Base-by-base conservation (phyloP, 2,888 invertebrate genomes). In the Polymixis lichenea region DNA sequence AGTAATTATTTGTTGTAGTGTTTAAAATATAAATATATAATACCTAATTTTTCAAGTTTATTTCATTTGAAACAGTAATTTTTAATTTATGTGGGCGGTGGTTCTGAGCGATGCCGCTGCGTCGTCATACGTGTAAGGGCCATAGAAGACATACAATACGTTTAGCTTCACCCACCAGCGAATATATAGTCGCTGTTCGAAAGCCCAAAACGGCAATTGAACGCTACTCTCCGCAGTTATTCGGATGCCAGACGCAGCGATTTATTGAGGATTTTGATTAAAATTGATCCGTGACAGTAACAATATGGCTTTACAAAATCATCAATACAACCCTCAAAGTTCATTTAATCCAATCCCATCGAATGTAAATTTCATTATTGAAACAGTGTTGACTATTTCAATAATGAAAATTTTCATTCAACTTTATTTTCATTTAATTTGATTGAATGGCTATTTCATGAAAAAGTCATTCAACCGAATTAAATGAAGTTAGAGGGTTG, bases 1-100 rank as follows among this genome's bases (percentile, higher is more conserved):
- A 80, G 77, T 85, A 74, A 53, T 53, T 56, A 75, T 86, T 83
- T 87, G 84, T 85, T 85, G 81, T 86, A 89, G 85, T 84, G 55
- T 80, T 85, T 82, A 81, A 67, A 87, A 88, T 88, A 88, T 79
- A 87, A 46, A 46, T 46, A 46, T 11, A 46, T 0, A 82, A 67
- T 67, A 67, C n/a, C 56, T 83, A 82, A 77, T 85, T 82, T 72
- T 64, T 13, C 46, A 71, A 8, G 25, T 49, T 71, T 19, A 22
- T 75, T 81, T 79, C 11, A 70, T 78, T 85, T 61, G 9, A 8
- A 32, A 22, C 4, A 32, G 25, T 38, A 17, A 22, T n/a, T 38
- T 69, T 53, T 51, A 15, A 38, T 53, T 53, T 5, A 17, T n/a
- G 17, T 7, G n/a, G 51, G n/a, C 6, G 56, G n/a, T n/a, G n/a